Evolutionary conservation across 1,140 invertebrate species (phyloP).

Genomic region (Oscheius sp.): DNA sequence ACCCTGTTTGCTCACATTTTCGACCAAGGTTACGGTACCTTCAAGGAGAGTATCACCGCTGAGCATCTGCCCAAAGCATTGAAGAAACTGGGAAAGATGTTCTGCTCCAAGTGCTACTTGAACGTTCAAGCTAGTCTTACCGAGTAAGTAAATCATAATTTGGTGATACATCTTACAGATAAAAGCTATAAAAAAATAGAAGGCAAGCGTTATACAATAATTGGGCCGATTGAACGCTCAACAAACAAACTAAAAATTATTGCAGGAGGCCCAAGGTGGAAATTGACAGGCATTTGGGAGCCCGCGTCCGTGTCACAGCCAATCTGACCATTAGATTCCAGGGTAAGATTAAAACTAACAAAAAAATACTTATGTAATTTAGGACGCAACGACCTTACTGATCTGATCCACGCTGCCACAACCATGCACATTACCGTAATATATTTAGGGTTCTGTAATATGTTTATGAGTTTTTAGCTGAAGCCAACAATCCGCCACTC

Average conservation of each 20-base stretch:
- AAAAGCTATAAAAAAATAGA: background rate
- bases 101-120: constrained; percentile 41
- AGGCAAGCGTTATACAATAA: background rate
- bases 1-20: constrained; percentile 39
- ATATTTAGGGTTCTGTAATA: background rate
- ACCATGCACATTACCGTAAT: constrained; percentile 40
- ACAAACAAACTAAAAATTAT: background rate
- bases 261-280: constrained; percentile 30
- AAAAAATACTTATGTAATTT: no score
- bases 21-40: constrained; percentile 30
- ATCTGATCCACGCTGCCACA: constrained; percentile 33
- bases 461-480: constrained; percentile 32
- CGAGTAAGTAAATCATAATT: constrained; percentile 19
- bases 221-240: background rate
- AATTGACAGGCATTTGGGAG: constrained; percentile 36
- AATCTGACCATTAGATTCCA: constrained; percentile 39
- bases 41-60: constrained; percentile 18
- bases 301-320: constrained; percentile 26
- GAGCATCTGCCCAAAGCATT: constrained; percentile 32
- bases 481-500: constrained; percentile 40
- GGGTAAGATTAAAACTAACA: no score
- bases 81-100: constrained; percentile 23
- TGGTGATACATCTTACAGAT: background rate
- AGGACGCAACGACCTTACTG: constrained; percentile 17
- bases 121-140: constrained; percentile 30